Conservation (phyloP, 2,113 vertebrate genomes). For the Pyrgilauda ruficollis region DNA sequence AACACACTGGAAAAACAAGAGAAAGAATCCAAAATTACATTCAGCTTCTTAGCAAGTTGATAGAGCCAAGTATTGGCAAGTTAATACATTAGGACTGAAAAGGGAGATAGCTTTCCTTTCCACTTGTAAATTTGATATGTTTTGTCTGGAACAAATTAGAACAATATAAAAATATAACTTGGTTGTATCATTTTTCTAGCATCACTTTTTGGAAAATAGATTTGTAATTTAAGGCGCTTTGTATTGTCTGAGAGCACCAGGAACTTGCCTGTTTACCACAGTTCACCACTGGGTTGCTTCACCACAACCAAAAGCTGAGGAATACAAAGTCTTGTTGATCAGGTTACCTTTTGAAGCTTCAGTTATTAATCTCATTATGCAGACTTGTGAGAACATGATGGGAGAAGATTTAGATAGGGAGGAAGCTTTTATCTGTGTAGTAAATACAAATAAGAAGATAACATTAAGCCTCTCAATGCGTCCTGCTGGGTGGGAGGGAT, state of each 20-base stretch:
- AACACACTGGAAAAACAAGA: slow-evolving; percentile 22
- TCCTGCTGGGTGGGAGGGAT: neutral
- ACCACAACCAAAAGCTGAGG: neutral
- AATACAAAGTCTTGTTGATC: neutral
- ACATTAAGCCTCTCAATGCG: neutral
- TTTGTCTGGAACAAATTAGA: slow-evolving; percentile 45
- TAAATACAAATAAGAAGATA: slow-evolving; percentile 38
- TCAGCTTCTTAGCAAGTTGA: neutral
- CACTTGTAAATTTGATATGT: slow-evolving; percentile 12
- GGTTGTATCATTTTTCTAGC: neutral
- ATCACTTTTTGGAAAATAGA: neutral
- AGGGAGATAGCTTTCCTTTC: slow-evolving; percentile 3
- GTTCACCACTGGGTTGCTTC: neutral
- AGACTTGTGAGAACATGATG: slow-evolving; percentile 29
- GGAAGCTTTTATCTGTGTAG: neutral
- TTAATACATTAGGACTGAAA: neutral
- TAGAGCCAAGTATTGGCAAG: slow-evolving; percentile 35
- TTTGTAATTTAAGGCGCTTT: neutral
- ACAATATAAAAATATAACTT: neutral
- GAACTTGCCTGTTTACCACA: neutral
- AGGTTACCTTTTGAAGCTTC: slow-evolving; percentile 21
- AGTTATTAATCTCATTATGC: slow-evolving; percentile 32
- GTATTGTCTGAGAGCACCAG: neutral
- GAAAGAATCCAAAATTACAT: neutral
- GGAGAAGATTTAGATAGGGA: slow-evolving; percentile 11